Percentiles rank a stretch among this genome's conserved stretches.
These are phyloP conservation scores for Pheosia gnoma DNA, from an alignment of 2,888 invertebrate genomes.

Conservation along the genomic window DNA sequence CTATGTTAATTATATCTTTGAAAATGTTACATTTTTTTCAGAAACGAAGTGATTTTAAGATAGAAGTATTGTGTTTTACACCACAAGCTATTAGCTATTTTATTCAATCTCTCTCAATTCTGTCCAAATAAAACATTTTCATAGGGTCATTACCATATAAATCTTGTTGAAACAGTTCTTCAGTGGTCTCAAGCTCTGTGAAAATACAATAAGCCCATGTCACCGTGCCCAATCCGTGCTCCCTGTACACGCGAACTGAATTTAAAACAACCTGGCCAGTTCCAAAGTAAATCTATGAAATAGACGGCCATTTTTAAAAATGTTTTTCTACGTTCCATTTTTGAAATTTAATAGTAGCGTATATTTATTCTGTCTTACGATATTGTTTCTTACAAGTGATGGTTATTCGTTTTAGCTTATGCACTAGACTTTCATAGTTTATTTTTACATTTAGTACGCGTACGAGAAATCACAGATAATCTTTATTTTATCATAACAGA, in stretches of 20 bases:
- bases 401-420: too few species aligned
- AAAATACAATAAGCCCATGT: constrained; percentile 64
- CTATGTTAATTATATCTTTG: too few species aligned
- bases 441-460: too few species aligned
- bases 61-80: too few species aligned
- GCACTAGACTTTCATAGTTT: too few species aligned
- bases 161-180: constrained; percentile 37
- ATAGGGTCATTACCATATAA: constrained; percentile 35
- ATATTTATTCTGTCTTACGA: too few species aligned
- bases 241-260: constrained; percentile 51
- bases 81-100: background rate
- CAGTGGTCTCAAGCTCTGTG: constrained; percentile 36
- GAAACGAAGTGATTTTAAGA: too few species aligned
- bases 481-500: too few species aligned
- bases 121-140: constrained; percentile 36
- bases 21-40: too few species aligned
- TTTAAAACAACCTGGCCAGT: constrained; percentile 54
- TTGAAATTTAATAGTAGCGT: background rate
- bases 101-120: background rate
- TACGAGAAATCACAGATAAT: too few species aligned
- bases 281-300: constrained; percentile 44
- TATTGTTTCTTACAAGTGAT: too few species aligned
- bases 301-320: constrained; percentile 23
- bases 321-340: background rate
- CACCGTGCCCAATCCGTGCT: constrained; percentile 46